phyloP scores from a whole-genome alignment of 2,797 vertebrate genomes.

The Cyprinella venusta region DNA sequence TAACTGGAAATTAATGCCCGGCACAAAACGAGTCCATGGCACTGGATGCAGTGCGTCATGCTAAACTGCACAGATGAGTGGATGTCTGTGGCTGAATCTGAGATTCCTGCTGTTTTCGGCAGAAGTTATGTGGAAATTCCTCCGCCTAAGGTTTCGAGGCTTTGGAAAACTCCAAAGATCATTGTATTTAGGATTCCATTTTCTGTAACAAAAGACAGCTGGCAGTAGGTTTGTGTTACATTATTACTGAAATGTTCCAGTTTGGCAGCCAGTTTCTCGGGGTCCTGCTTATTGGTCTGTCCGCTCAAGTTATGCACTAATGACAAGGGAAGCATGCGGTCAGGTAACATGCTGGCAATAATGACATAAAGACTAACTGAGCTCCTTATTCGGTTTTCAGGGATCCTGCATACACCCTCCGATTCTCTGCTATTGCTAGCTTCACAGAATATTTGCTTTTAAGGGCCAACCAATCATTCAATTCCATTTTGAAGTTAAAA shows the following conservation, averaged over 20 bases:
- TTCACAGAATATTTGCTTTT: constrained; percentile 38
- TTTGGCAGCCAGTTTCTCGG: constrained; percentile 35
- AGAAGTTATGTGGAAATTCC: constrained; percentile 41
- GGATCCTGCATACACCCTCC: constrained; percentile 22
- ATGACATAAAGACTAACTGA: constrained; percentile 45
- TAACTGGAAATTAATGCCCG: constrained; percentile 39
- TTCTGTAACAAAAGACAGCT: constrained; percentile 54
- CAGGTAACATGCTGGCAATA: constrained; percentile 51
- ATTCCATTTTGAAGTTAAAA: constrained; percentile 23
- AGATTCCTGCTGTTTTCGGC: constrained; percentile 22
- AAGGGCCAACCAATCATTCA: constrained; percentile 11
- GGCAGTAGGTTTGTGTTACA: constrained; percentile 56
- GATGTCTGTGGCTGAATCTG: constrained; percentile 22
- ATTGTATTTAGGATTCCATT: constrained; percentile 32
- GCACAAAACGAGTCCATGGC: constrained; percentile 20
- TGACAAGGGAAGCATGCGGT: constrained; percentile 56
- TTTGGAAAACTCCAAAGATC: constrained; percentile 49
- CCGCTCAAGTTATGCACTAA: constrained; percentile 30
- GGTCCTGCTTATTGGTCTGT: constrained; percentile 14
- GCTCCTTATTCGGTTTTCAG: constrained; percentile 42
- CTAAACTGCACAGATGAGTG: constrained; percentile 45
- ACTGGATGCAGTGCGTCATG: constrained; percentile 39
- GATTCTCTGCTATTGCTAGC: constrained; percentile 48
- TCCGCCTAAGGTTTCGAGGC: constrained; percentile 45
- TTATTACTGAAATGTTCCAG: constrained; percentile 43